phyloP scores from a whole-genome alignment of 2,797 vertebrate species.

The Hydrophis major region DNA sequence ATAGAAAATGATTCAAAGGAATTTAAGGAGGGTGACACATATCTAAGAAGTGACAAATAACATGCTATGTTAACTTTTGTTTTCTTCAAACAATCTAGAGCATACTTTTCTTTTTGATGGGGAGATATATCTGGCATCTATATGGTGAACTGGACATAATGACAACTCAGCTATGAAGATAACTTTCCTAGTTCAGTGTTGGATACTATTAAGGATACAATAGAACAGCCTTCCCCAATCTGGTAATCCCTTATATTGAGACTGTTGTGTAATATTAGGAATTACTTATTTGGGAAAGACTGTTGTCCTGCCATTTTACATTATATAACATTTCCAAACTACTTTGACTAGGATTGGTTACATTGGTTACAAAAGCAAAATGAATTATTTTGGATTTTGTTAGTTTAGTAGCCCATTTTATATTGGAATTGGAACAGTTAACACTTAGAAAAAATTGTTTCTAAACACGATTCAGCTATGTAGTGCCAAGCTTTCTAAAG shows the following conservation, averaged over 20 bases:
- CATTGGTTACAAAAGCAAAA: neutral
- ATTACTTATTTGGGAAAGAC: neutral
- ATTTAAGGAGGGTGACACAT: conserved; percentile 43
- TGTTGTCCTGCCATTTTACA: neutral
- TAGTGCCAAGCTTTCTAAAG: neutral
- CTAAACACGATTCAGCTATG: neutral
- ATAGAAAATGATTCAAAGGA: conserved; percentile 39
- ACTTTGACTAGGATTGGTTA: neutral
- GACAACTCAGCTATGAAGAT: neutral
- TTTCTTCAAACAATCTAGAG: conserved; percentile 34
- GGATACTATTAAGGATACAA: neutral
- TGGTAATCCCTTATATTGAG: neutral
- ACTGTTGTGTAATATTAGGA: neutral
- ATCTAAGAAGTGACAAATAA: conserved; percentile 46
- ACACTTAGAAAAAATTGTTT: neutral
- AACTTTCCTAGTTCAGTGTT: neutral
- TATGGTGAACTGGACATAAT: neutral
- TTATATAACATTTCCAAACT: neutral
- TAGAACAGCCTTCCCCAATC: neutral
- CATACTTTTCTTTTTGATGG: neutral
- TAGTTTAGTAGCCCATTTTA: neutral
- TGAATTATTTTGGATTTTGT: neutral
- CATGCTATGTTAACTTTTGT: conserved; percentile 19
- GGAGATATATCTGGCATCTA: neutral
- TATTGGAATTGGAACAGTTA: neutral